Evolutionary conservation across 2,113 vertebrate species (phyloP).

Genomic region (Cepphus grylle): DNA sequence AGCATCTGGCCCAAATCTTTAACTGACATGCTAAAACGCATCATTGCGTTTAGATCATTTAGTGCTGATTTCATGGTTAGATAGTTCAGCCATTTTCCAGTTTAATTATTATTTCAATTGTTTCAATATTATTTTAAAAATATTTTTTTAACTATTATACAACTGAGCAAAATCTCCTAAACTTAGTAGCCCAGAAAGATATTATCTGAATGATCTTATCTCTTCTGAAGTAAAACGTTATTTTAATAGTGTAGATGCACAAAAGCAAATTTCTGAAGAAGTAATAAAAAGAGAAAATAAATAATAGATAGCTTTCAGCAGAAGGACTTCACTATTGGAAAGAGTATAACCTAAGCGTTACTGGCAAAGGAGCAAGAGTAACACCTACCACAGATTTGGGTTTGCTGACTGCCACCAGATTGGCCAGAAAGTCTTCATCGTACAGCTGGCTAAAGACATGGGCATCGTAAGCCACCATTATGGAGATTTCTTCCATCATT

Average conservation of each 20-base stretch:
- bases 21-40: not conserved
- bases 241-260: not conserved
- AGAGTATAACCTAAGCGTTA: not conserved
- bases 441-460: constrained; percentile 90
- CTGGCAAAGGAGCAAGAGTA: not conserved
- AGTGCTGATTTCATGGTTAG: not conserved
- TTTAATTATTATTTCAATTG: not conserved
- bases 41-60: not conserved
- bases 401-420: constrained; percentile 89
- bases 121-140: not conserved
- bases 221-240: not conserved
- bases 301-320: not conserved
- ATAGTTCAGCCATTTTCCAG: not conserved
- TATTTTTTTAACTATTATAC: not conserved
- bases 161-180: not conserved
- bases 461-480: constrained; percentile 92
- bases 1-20: not conserved
- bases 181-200: not conserved
- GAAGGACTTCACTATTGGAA: not conserved
- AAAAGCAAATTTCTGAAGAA: not conserved
- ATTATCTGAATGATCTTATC: not conserved
- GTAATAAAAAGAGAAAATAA: not conserved
- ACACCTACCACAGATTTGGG: constrained; percentile 89
- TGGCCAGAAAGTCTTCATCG: constrained; percentile 89
- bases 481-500: constrained; percentile 99